Base-by-base conservation (phyloP, 2,888 invertebrate species). In the Metellina segmentata region DNA sequence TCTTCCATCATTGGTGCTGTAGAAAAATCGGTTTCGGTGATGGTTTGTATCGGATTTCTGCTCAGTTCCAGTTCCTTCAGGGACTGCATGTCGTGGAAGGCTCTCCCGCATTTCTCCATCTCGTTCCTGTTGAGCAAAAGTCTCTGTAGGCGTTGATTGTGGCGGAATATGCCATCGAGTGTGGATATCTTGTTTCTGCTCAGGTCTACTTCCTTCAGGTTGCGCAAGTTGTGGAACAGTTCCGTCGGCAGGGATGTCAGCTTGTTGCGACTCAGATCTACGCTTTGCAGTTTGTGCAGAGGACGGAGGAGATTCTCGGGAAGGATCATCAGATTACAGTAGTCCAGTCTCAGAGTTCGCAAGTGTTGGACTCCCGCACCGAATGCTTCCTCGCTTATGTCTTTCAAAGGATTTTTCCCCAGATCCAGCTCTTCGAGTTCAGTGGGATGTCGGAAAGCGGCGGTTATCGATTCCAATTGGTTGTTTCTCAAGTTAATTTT, bases 201-300 rank as follows among this genome's bases (percentile, higher is more conserved):
- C 19, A 89, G 48, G 7, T 83, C 48, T 9, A 89, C 11, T 52
- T 72, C 16, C 6, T 19, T 0, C 0, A 89, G 71, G 71, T 78
- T 79, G n/a, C 7, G 16, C 6, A 89, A 51, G 49, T 78, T 20
- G 49, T 53, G 11, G 52, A 89, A 89, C 2, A 83, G 7, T 13
- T 53, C 85, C 9, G n/a, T 13, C 6, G 83, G 78, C 9, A 89
- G 13, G 0, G 34, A 48, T 19, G 19, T 20, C 8, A 89, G 53
- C 9, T 20, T 16, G 48, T 89, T 89, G 70, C 2, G 9, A n/a
- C 77, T 89, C 48, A 89, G 34, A 9, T 89, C 71, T 0, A 89
- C 11, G 1, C 16, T 7, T 11, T 85, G 69, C 7, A 89, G 71
- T 16, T 89, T 51, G 8, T 51, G 6, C 1, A 85, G 48, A 1